Evolutionary conservation across 1,140 invertebrate genomes (phyloP), one percentile per base, ranked within the genome.

Genomic region (Pinna nobilis): DNA sequence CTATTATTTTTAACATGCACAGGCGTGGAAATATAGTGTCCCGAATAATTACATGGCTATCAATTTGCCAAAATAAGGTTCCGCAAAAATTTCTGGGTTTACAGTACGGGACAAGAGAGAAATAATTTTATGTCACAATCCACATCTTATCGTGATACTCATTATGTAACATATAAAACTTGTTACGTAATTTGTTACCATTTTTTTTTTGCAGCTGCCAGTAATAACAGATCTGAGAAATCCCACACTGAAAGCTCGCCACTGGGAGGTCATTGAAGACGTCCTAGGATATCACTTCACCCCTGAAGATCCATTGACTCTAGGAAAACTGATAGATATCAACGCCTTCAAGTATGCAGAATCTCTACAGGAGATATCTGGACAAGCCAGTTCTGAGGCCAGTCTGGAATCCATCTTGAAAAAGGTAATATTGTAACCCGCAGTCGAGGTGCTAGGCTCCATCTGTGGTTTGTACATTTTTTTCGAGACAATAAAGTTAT

Each of bases 331-430:
- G 13, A 73, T 80, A 7, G 84, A 89, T 18, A 85, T 89, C 50
- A 90, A 93, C 18, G 93, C 92, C 0, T 96, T 96, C 88, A 91
- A 91, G 37, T 91, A 92, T 80, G 90, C 92, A 0, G 91, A 94
- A n/a, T 92, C 93, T 63, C 82, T 97, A 3, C 93, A 94, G 91
- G 94, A 96, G 85, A 92, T 97, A 13, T 94, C 95, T 3, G 93
- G 92, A 0, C 93, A 95, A 82, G 95, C 95, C 0, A 96, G 94
- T 78, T 95, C 95, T 3, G 96, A 97, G 86, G 93, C 93, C 33
- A 93, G 92, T 20, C 89, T 97, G 1, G 95, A 97, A 87, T 86
- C 88, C 2, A 91, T 96, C 79, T 86, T 97, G 1, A 94, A 93
- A 79, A 95, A 94, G 90, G 94, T 93, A 81, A 25, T 18, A 23